Conservation (phyloP, 2,113 vertebrate genomes). For the Microtus montanus region DNA sequence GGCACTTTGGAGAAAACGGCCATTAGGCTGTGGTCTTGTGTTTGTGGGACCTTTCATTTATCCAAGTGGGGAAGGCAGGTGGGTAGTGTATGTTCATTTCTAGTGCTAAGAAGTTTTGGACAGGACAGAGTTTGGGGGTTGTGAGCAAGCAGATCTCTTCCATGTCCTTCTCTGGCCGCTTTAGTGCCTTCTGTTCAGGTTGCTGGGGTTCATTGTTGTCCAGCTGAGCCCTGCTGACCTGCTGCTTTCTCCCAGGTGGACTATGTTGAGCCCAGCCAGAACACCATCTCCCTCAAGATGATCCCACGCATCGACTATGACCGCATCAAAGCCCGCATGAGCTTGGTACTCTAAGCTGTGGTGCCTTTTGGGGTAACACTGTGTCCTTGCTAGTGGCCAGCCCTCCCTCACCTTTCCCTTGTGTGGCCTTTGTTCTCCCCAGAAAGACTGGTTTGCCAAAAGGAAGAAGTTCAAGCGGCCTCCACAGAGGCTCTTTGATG, state of each 20-base stretch:
- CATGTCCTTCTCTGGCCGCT: background rate
- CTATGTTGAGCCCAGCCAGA: slow-evolving; percentile 97
- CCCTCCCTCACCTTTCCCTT: background rate
- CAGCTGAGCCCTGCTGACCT: background rate
- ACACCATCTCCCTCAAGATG: slow-evolving; percentile 98
- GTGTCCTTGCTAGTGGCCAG: background rate
- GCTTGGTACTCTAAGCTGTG: slow-evolving; percentile 85
- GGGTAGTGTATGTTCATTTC: background rate
- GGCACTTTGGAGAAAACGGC: background rate
- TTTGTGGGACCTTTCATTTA: background rate
- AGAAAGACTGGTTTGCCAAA: slow-evolving; percentile 98
- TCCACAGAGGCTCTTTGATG: slow-evolving; percentile 93
- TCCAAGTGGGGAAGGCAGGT: background rate
- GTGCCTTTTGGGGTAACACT: fast-evolving
- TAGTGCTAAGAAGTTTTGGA: background rate
- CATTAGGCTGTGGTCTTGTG: background rate
- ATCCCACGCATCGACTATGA: slow-evolving; percentile 96
- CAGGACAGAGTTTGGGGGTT: background rate
- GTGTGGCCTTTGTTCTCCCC: background rate
- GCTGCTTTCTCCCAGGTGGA: slow-evolving; percentile 87
- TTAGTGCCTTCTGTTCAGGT: background rate
- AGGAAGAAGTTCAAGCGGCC: slow-evolving; percentile 97
- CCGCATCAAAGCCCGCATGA: slow-evolving; percentile 97
- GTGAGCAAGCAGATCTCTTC: background rate
- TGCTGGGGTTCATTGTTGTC: background rate